Conservation (phyloP, 2,888 invertebrate genomes). For the Drosophila dives region DNA sequence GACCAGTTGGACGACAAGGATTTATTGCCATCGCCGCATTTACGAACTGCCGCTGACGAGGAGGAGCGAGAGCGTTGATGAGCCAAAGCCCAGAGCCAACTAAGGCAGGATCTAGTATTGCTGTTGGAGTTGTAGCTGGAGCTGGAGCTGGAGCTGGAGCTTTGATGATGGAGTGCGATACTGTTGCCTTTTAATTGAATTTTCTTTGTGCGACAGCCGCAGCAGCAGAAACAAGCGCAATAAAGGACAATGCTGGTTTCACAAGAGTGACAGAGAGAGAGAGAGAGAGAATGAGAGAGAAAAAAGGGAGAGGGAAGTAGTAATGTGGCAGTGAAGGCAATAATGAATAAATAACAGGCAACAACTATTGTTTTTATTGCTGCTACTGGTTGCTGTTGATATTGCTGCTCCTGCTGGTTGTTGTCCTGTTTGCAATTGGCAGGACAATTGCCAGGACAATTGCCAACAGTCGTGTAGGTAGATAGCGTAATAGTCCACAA, state of each 20-base stretch:
- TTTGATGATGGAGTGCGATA: conserved; percentile 81
- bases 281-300: not conserved
- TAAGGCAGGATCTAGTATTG: conserved; percentile 6
- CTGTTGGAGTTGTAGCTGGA: not conserved
- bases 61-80: conserved; percentile 51
- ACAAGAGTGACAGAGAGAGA: conserved; percentile 13
- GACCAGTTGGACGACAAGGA: conserved; percentile 75
- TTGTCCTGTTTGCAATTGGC: conserved; percentile 23
- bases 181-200: conserved; percentile 84
- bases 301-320: conserved; percentile 9
- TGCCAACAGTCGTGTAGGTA: conserved; percentile 9
- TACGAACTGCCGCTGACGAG: conserved; percentile 40
- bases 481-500: conserved; percentile 39
- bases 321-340: conserved; percentile 74
- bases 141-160: conserved; percentile 29
- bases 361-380: conserved; percentile 74
- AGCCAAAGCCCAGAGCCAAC: conserved; percentile 43
- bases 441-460: conserved; percentile 7
- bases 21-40: conserved; percentile 71
- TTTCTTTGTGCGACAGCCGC: conserved; percentile 76
- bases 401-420: conserved; percentile 18
- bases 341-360: conserved; percentile 77
- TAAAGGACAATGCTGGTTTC: conserved; percentile 51
- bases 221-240: conserved; percentile 55
- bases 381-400: conserved; percentile 42